Percentiles rank a stretch among this genome's conserved stretches.
These are phyloP conservation scores for Plusia festucae DNA, from an alignment of 2,888 invertebrate genomes.

Conservation along the genomic window DNA sequence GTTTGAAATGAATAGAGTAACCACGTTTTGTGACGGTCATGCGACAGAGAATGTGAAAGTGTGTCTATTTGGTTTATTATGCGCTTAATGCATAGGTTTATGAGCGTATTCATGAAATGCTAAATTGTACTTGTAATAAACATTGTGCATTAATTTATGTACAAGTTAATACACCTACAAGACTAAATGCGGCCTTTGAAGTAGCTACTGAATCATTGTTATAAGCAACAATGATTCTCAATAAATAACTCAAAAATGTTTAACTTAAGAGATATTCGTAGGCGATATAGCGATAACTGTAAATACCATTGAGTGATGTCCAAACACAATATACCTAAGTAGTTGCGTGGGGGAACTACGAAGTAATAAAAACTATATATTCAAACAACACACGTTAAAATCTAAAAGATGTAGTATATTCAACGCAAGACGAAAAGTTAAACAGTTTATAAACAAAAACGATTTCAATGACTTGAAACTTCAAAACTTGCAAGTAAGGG, in stretches of 20 bases:
- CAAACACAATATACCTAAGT: constrained; percentile 17
- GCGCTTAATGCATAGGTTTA: constrained; percentile 34
- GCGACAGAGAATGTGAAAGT: constrained; percentile 80
- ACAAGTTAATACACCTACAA: not conserved
- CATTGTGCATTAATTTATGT: not conserved
- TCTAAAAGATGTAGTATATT: not conserved
- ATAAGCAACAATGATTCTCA: not conserved
- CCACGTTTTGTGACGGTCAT: constrained; percentile 71
- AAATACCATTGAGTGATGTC: constrained; percentile 13
- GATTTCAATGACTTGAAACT: not conserved
- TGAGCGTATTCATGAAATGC: constrained; percentile 18
- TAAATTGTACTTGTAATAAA: not conserved
- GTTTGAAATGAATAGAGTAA: constrained; percentile 38
- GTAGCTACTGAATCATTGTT: not conserved
- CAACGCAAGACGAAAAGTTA: not conserved
- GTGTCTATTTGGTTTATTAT: constrained; percentile 61
- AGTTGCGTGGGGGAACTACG: constrained; percentile 28
- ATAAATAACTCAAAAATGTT: not conserved
- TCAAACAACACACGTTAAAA: not conserved
- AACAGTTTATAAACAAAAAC: not conserved
- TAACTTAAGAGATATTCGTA: constrained; percentile 21
- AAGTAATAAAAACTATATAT: not conserved
- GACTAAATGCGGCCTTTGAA: not conserved
- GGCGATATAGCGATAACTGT: constrained; percentile 32
- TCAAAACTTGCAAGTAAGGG: constrained; percentile 18